Evolutionary conservation across 2,888 invertebrate genomes (phyloP).

Genomic region (Melinopterus prodromus): DNA sequence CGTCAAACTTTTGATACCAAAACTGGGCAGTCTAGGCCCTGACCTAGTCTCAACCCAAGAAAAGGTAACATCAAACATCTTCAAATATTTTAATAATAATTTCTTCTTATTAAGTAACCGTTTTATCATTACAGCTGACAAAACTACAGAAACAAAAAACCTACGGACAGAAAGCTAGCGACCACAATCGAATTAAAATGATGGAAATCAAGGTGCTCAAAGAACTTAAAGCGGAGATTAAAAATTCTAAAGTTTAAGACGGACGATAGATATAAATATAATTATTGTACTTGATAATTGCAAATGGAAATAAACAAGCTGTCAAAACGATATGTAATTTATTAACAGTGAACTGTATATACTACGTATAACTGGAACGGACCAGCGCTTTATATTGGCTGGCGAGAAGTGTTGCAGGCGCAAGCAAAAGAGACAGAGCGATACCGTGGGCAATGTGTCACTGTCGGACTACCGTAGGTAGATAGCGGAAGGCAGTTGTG

Average conservation of each 20-base stretch:
- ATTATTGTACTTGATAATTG: background rate
- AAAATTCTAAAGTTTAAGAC: constrained; percentile 37
- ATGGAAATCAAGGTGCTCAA: constrained; percentile 45
- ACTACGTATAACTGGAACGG: too few relatives aligned
- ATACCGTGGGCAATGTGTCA: too few relatives aligned
- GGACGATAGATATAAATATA: background rate
- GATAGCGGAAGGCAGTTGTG: too few relatives aligned
- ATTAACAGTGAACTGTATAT: background rate
- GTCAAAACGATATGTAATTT: background rate
- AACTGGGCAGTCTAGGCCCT: constrained; percentile 45
- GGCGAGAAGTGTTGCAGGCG: too few relatives aligned
- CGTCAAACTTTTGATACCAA: constrained; percentile 38
- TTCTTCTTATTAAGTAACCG: background rate
- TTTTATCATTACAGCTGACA: constrained; percentile 40
- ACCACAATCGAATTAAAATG: constrained; percentile 46
- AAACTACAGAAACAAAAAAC: constrained; percentile 43
- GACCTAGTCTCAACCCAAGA: constrained; percentile 41
- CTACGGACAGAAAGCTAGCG: constrained; percentile 48
- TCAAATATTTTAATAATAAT: constrained; percentile 8
- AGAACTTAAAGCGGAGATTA: constrained; percentile 46
- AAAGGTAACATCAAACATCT: constrained; percentile 40
- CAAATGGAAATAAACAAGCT: background rate
- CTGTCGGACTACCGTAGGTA: too few relatives aligned
- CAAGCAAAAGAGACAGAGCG: too few relatives aligned
- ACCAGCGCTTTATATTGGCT: too few relatives aligned